These are phyloP conservation scores for Spodoptera exigua DNA, from an alignment of 2,888 invertebrate species.

Conservation along the genomic window DNA sequence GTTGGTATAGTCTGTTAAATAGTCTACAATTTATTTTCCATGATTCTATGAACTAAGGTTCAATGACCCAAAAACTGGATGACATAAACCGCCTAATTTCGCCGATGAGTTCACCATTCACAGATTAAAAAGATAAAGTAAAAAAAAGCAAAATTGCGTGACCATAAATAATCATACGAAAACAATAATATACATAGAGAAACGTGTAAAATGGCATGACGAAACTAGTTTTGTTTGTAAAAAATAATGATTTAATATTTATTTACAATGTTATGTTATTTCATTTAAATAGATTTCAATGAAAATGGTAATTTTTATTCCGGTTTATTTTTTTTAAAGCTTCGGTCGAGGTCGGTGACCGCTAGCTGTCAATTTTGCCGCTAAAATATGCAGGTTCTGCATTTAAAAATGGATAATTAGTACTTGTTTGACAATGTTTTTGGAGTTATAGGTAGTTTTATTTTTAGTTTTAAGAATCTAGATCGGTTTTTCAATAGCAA, in stretches of 20 bases:
- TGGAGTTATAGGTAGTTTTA: too few species aligned
- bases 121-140: too few species aligned
- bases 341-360: constrained; percentile 29
- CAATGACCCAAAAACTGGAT: too few species aligned
- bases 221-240: constrained; percentile 25
- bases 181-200: constrained; percentile 7
- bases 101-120: too few species aligned
- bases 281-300: constrained; percentile 30
- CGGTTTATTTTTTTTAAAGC: constrained; percentile 34
- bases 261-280: constrained; percentile 23
- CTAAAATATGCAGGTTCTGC: background rate
- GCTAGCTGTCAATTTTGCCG: constrained; percentile 16
- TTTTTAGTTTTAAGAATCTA: too few species aligned
- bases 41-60: too few species aligned
- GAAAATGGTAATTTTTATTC: constrained; percentile 41
- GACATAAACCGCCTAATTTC: too few species aligned
- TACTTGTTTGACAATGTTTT: too few species aligned
- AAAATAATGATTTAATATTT: constrained; percentile 17
- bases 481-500: too few species aligned
- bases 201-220: constrained; percentile 6
- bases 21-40: too few species aligned
- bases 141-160: background rate
- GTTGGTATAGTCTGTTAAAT: too few species aligned
- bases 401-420: constrained; percentile 46
- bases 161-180: constrained; percentile 1